phyloP scores from a whole-genome alignment of 2,888 invertebrate genomes.

The Sesia bembeciformis region DNA sequence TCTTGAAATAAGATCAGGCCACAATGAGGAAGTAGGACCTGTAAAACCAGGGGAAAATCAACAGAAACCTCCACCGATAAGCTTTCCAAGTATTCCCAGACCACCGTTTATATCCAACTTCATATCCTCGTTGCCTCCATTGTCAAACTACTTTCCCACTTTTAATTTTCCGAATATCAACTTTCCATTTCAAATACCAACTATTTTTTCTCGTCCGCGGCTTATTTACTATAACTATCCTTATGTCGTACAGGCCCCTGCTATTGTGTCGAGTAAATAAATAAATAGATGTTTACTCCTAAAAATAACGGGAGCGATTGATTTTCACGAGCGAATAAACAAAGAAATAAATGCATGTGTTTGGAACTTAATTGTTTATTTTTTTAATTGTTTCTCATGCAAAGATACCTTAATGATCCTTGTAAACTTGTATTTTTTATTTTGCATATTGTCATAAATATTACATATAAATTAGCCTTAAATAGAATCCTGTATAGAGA shows the following conservation, averaged over 20 bases:
- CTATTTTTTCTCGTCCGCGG: conserved; percentile 1
- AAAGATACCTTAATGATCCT: no score
- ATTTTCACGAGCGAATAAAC: no score
- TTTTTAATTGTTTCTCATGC: no score
- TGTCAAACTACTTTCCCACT: not conserved
- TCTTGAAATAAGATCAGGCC: not conserved
- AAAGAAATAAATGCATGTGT: no score
- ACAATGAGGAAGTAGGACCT: not conserved
- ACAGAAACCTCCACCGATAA: not conserved
- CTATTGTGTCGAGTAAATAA: not conserved
- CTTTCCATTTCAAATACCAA: conserved; percentile 1
- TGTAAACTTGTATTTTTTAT: no score
- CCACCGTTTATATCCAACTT: not conserved
- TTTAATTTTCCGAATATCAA: not conserved
- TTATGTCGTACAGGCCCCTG: not conserved
- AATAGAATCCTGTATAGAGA: no score
- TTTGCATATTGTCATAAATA: no score
- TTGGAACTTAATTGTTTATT: no score
- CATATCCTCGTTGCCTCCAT: not conserved
- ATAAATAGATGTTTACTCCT: no score
- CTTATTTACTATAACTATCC: not conserved
- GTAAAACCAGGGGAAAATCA: not conserved
- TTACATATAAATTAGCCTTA: no score
- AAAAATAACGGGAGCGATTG: no score
- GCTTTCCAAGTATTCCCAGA: not conserved